A percentile compares a stretch with the other conserved stretches of the same genome.
These are phyloP conservation scores for Morpho deidamia DNA, from an alignment of 2,888 invertebrate species.

Conservation along the genomic window DNA sequence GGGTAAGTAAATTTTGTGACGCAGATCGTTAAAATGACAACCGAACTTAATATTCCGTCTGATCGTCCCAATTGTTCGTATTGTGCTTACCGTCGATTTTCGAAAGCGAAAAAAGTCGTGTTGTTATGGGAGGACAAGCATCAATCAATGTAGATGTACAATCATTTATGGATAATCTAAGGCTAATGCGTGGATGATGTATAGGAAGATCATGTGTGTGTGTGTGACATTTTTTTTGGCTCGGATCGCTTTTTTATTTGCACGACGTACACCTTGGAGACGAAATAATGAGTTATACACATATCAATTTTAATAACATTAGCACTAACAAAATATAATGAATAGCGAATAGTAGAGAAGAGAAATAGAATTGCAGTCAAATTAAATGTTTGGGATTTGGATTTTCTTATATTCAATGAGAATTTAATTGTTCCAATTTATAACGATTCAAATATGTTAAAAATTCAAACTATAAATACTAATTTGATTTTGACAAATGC, in stretches of 20 bases:
- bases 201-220: constrained; percentile 31
- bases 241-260: not conserved
- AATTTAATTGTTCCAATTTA: too few species aligned
- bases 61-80: constrained; percentile 76
- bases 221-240: not conserved
- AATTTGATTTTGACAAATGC: too few species aligned
- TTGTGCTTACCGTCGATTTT: constrained; percentile 69
- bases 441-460: too few species aligned
- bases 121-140: constrained; percentile 52
- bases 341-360: too few species aligned
- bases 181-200: constrained; percentile 50
- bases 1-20: constrained; percentile 30
- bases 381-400: too few species aligned
- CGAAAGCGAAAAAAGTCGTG: constrained; percentile 53
- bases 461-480: too few species aligned
- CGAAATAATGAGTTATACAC: too few species aligned
- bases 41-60: constrained; percentile 77
- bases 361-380: too few species aligned
- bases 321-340: too few species aligned
- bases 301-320: too few species aligned
- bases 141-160: constrained; percentile 50
- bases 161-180: constrained; percentile 22
- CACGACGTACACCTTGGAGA: too few species aligned
- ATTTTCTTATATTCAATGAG: too few species aligned
- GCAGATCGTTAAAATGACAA: constrained; percentile 73